These are phyloP conservation scores for Drepanosiphum platanoidis DNA, from an alignment of 2,888 invertebrate species.

Conservation along the genomic window DNA sequence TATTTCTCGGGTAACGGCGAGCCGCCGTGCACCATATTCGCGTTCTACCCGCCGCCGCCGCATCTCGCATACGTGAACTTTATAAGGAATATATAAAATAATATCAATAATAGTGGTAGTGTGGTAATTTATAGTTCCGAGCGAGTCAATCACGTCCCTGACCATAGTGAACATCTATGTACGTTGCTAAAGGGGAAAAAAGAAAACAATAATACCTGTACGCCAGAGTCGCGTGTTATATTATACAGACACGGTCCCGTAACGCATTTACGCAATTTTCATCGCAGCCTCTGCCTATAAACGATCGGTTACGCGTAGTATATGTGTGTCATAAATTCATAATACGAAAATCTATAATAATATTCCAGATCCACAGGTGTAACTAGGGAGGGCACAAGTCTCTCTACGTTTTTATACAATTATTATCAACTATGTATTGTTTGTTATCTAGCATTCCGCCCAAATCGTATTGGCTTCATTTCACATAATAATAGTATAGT, in stretches of 20 bases:
- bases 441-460: too few species aligned
- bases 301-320: too few species aligned
- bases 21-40: constrained; percentile 36
- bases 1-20: constrained; percentile 53
- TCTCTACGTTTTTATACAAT: too few species aligned
- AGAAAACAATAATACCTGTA: constrained; percentile 4
- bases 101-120: not conserved
- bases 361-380: too few species aligned
- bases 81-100: constrained; percentile 26
- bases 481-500: too few species aligned
- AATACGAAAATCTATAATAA: too few species aligned
- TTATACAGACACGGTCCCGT: not conserved
- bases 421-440: too few species aligned
- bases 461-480: too few species aligned
- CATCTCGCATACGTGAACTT: constrained; percentile 6
- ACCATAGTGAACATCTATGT: constrained; percentile 9
- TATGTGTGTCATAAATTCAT: too few species aligned
- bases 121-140: not conserved
- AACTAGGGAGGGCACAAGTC: too few species aligned
- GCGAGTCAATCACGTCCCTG: constrained; percentile 36
- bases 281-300: not conserved
- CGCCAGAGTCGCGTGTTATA: too few species aligned
- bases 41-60: constrained; percentile 1
- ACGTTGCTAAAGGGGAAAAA: not conserved
- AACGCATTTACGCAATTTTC: constrained; percentile 37